phyloP scores from a whole-genome alignment of 2,888 invertebrate genomes.

The Mimumesa dahlbomi region DNA sequence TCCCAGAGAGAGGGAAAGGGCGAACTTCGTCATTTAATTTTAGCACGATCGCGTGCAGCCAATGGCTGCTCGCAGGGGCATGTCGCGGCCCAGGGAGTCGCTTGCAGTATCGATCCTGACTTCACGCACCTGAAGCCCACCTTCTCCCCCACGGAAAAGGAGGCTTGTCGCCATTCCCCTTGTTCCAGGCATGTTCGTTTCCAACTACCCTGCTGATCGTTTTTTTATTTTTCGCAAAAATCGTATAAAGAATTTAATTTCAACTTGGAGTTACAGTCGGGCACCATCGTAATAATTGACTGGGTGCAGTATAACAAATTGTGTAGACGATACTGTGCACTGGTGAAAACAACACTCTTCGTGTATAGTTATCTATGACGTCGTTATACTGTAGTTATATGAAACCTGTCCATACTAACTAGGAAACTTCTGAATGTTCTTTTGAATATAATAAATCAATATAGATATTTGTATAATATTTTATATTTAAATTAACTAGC shows the following conservation, averaged over 20 bases:
- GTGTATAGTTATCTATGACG: too few species aligned
- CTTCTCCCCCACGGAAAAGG: slow-evolving; percentile 39
- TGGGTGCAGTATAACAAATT: too few species aligned
- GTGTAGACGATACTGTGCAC: too few species aligned
- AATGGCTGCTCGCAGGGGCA: slow-evolving; percentile 60
- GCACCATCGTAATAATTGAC: neutral
- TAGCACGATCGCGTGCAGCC: slow-evolving; percentile 67
- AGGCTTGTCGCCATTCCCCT: slow-evolving; percentile 17
- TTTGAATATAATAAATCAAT: too few species aligned
- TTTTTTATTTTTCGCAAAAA: neutral
- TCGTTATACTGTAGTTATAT: too few species aligned
- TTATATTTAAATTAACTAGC: too few species aligned
- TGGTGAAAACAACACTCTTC: too few species aligned
- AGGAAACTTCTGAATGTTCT: too few species aligned
- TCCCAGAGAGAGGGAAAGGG: slow-evolving; percentile 1
- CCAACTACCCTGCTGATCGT: neutral
- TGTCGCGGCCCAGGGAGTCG: slow-evolving; percentile 62
- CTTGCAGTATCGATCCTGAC: slow-evolving; percentile 71
- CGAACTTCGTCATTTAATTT: slow-evolving; percentile 63
- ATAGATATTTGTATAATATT: too few species aligned
- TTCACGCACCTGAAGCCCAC: slow-evolving; percentile 65
- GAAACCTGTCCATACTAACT: too few species aligned
- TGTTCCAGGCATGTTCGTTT: slow-evolving; percentile 10
- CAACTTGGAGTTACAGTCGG: neutral
- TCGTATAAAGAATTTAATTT: neutral